These are phyloP conservation scores for Uria lomvia DNA, from an alignment of 2,113 vertebrate species.

Conservation along the genomic window DNA sequence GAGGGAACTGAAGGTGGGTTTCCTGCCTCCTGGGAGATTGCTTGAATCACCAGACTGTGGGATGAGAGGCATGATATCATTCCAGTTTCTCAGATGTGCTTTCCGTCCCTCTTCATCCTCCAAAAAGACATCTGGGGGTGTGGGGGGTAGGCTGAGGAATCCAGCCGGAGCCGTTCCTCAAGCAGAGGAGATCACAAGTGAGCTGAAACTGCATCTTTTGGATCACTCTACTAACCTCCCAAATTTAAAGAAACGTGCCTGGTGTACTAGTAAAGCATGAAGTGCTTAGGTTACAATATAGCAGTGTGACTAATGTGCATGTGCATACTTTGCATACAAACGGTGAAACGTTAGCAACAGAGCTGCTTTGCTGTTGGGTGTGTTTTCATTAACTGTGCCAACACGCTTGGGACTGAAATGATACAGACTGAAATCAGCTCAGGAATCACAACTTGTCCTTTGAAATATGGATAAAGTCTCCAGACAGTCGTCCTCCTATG, in stretches of 20 bases:
- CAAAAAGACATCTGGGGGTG: background rate
- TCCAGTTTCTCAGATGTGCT: background rate
- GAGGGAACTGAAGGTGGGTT: background rate
- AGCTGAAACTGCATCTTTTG: background rate
- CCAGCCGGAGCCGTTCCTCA: background rate
- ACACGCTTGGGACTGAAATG: background rate
- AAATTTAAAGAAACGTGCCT: accelerated
- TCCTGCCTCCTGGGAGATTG: background rate
- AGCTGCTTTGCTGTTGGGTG: background rate
- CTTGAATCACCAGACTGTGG: background rate
- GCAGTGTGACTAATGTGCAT: background rate
- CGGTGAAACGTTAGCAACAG: background rate
- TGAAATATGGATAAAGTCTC: background rate
- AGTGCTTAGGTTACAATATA: background rate
- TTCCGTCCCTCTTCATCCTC: background rate
- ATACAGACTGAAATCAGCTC: background rate
- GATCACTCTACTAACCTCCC: background rate
- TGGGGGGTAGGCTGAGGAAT: background rate
- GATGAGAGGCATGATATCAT: background rate
- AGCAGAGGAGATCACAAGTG: background rate
- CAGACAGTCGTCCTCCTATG: background rate
- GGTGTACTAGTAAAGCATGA: too few relatives aligned
- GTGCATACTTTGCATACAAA: background rate
- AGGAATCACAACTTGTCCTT: background rate
- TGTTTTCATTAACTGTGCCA: constrained; percentile 12